A percentile compares a stretch with the other conserved stretches of the same genome.
Evolutionary conservation across 2,888 invertebrate species (phyloP).

Genomic region (Platycheirus rosarum): DNA sequence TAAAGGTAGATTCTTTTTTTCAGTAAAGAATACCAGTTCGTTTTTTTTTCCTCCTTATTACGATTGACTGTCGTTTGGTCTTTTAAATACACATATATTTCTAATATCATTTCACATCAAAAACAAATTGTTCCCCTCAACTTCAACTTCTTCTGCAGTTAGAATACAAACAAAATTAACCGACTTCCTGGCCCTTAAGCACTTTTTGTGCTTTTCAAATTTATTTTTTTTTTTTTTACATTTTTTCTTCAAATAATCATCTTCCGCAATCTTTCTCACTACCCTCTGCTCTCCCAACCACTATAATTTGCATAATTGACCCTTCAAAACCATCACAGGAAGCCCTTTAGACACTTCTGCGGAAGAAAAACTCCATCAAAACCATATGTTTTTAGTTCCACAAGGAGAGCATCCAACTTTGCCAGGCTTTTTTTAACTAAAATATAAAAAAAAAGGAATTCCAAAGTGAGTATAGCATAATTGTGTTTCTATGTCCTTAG

Average conservation of each 20-base stretch:
- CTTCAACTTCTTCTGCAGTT: background rate
- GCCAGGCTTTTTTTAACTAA: constrained; percentile 11
- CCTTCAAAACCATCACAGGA: constrained; percentile 61
- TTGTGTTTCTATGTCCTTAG: constrained; percentile 57
- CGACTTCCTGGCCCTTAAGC: constrained; percentile 17
- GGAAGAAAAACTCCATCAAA: constrained; percentile 41
- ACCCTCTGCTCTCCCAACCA: constrained; percentile 10
- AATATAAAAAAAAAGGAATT: constrained; percentile 12
- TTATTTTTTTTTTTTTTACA: constrained; percentile 41
- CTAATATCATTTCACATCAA: background rate
- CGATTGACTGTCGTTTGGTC: too few species aligned
- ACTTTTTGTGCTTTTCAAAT: constrained; percentile 41
- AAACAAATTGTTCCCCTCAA: background rate
- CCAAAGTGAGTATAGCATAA: constrained; percentile 59
- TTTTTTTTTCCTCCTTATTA: too few species aligned
- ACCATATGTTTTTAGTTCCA: constrained; percentile 64
- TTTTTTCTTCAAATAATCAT: constrained; percentile 49
- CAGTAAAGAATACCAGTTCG: too few species aligned
- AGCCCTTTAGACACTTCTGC: constrained; percentile 7
- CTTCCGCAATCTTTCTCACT: constrained; percentile 26
- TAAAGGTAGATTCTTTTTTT: too few species aligned
- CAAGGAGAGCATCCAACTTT: constrained; percentile 19
- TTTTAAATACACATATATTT: too few species aligned
- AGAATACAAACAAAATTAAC: background rate
- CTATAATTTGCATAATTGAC: constrained; percentile 70